Base-by-base conservation (phyloP, 2,888 invertebrate species). In the Drosophila affinis region DNA sequence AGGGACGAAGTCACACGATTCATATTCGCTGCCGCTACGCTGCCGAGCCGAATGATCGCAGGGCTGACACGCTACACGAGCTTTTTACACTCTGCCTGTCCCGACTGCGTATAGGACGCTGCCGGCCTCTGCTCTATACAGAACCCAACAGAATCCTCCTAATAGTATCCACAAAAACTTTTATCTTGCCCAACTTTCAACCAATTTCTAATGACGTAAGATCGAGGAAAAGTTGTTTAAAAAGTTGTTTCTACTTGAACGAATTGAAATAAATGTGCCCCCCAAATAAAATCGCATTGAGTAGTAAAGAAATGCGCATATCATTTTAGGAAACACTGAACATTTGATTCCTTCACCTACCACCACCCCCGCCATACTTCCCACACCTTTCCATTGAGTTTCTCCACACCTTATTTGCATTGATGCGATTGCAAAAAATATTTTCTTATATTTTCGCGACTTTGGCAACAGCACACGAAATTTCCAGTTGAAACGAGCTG, bases 401-500 rank as follows among this genome's bases (percentile, higher is more conserved):
- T 61, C 65, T 56, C 53, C 73, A 62, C 73, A 77, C 72, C 85
- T 78, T 87, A 77, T 84, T 88, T 87, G 87, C 81, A 87, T 79
- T 87, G 81, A 80, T 86, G 80, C 70, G 76, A 83, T 77, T 80
- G 70, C 72, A 75, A 70, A 75, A 70, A 72, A 73, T 57, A 72
- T 72, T 63, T 64, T 54, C 24, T 39, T 29, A 34, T 32, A 49
- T 49, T 49, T 54, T 55, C 58, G 58, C 29, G 12, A n/a, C 27
- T 56, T 68, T 67, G 67, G 67, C 67, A 67, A 67, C 69, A 67
- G 57, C 54, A 59, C 54, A 59, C 60, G 75, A 76, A 76, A 76
- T 84, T 82, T 89, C 79, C 85, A 88, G 85, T 77, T 76, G 82
- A 89, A n/a, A 76, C 77, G 82, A 72, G 70, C 74, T 72, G 58